phyloP scores from a whole-genome alignment of 2,888 invertebrate genomes.

The Latrodectus hesperus region DNA sequence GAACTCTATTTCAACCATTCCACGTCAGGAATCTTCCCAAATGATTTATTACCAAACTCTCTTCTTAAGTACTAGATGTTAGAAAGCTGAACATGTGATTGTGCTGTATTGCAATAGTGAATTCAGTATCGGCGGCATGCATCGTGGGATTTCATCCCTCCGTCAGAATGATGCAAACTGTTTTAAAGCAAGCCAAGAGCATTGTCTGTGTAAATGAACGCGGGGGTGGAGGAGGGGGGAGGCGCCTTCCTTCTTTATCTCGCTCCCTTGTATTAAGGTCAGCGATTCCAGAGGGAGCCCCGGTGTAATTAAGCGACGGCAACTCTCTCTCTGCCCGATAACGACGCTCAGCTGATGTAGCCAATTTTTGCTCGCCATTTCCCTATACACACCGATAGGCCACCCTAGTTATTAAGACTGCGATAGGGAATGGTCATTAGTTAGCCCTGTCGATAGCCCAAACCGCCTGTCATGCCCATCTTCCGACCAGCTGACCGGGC shows the following conservation, averaged over 20 bases:
- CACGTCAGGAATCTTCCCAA: no score
- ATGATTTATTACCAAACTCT: no score
- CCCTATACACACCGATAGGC: slow-evolving; percentile 42
- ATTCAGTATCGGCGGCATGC: no score
- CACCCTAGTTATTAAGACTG: slow-evolving; percentile 56
- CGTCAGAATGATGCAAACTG: no score
- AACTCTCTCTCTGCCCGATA: slow-evolving; percentile 46
- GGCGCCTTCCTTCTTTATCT: slow-evolving; percentile 13
- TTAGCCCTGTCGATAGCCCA: slow-evolving; percentile 58
- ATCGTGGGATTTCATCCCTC: no score
- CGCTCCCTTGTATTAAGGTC: slow-evolving; percentile 61
- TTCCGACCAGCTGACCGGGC: slow-evolving; percentile 59
- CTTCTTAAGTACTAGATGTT: no score
- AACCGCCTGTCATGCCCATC: slow-evolving; percentile 62
- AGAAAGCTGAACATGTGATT: no score
- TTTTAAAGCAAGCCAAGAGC: no score
- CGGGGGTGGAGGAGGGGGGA: no score
- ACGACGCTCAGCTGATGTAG: slow-evolving; percentile 62
- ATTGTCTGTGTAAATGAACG: no score
- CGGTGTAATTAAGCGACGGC: slow-evolving; percentile 62
- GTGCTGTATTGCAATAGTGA: no score
- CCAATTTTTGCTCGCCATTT: slow-evolving; percentile 64
- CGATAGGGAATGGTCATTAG: slow-evolving; percentile 66
- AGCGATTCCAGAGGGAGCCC: slow-evolving; percentile 43
- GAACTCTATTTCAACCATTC: no score